Evolutionary conservation across 2,888 invertebrate genomes (phyloP).

Genomic region (Synergus umbraculus): DNA sequence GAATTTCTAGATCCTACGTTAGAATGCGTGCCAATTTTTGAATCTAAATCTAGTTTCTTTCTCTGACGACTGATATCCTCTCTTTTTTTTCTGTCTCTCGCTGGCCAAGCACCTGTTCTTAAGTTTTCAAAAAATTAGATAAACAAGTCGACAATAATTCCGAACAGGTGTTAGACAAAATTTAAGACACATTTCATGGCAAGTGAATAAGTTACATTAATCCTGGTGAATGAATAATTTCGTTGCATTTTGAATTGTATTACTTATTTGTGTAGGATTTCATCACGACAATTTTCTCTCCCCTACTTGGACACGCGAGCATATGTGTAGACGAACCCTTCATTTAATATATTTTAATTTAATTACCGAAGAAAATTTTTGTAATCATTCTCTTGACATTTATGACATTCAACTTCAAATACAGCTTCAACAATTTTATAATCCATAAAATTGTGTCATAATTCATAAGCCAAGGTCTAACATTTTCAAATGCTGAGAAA

Average conservation of each 20-base stretch:
- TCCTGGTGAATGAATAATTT: constrained; percentile 12
- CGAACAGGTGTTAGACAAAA: not conserved
- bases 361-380: not conserved
- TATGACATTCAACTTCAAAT: no score
- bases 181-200: constrained; percentile 19
- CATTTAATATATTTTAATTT: not conserved
- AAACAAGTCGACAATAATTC: not conserved
- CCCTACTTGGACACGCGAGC: not conserved
- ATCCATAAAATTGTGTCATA: constrained; percentile 16
- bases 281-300: not conserved
- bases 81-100: constrained; percentile 46
- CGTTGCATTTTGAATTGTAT: constrained; percentile 24
- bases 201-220: constrained; percentile 1
- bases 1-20: constrained; percentile 63
- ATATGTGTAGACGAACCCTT: not conserved
- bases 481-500: constrained; percentile 1
- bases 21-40: constrained; percentile 66
- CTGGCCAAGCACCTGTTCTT: constrained; percentile 49
- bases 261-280: constrained; percentile 13
- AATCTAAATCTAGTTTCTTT: constrained; percentile 54
- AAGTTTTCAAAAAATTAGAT: constrained; percentile 6
- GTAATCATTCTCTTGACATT: not conserved
- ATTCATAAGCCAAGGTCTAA: not conserved
- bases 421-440: not conserved
- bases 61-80: constrained; percentile 33